phyloP scores from a whole-genome alignment of 1,140 invertebrate genomes.

The Euwallacea similis region DNA sequence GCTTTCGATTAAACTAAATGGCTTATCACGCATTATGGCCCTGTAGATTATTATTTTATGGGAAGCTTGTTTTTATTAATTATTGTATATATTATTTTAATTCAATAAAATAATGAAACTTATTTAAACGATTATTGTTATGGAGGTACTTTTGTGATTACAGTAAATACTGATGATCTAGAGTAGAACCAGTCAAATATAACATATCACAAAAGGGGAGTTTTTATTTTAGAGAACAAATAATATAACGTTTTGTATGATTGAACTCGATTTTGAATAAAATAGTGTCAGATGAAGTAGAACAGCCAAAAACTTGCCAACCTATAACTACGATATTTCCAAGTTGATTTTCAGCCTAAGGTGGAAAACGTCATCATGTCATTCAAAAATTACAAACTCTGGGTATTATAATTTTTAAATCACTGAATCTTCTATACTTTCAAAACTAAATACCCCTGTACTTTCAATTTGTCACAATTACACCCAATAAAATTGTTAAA shows the following conservation, averaged over 20 bases:
- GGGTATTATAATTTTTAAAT: no score
- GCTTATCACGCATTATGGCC: conserved; percentile 15
- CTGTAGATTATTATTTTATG: conserved; percentile 35
- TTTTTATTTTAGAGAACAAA: conserved; percentile 30
- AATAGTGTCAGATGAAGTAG: no score
- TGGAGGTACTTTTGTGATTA: conserved; percentile 38
- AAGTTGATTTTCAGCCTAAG: no score
- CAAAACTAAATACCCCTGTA: no score
- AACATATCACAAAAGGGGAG: conserved; percentile 42
- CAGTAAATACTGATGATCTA: conserved; percentile 39
- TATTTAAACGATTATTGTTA: conserved; percentile 40
- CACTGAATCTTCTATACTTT: no score
- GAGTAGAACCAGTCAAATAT: conserved; percentile 45
- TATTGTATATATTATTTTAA: conserved; percentile 37
- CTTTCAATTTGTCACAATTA: no score
- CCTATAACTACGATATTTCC: no score
- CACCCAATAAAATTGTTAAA: no score
- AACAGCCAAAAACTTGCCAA: no score
- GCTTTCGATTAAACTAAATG: neutral
- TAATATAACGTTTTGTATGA: neutral
- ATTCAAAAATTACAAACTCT: no score
- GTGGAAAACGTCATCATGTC: no score
- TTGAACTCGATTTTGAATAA: no score
- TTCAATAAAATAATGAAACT: conserved; percentile 34
- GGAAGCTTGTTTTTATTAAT: conserved; percentile 38